Base-by-base conservation (phyloP, 53 echinoderm and acorn worm genomes). In the Mesocentrotus franciscanus region DNA sequence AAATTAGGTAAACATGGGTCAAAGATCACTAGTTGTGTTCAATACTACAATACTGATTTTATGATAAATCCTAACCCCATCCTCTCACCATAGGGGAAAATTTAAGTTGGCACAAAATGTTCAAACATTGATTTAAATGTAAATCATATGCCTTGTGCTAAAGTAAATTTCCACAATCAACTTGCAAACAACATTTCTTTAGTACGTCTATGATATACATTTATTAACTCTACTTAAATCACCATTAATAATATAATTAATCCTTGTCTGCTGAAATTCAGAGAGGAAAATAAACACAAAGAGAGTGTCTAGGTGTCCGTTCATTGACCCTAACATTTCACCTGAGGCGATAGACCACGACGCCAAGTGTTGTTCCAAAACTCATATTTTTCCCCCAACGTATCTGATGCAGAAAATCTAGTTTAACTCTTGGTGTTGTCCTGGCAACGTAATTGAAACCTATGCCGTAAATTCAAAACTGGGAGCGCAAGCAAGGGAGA, bases 351-450 rank as follows among this genome's bases (percentile, higher is more conserved):
- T 11, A 58, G 27, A 87, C 56, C 87, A 58, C n/a, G 87, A 87
- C 87, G 10, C 87, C 58, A 58, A 87, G 87, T n/a, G 57, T 87
- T 87, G 87, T 58, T 87, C 26, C n/a, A 87, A 87, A 87, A 57
- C 24, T 57, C 87, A 57, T 87, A 87, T 87, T 87, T 87, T 87
- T 27, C 32, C 81, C 33, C 20, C 15, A 6, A 87, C n/a, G 84
- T 87, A 87, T 87, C 87, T 87, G 29, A 87, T 87, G 87, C 87
- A 87, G 87, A 87, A 87, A 87, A 87, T 87, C 87, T 87, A 87
- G 87, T 87, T 87, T 87, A 87, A 87, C 24, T 57, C 87, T 87
- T 57, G 32, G 57, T 13, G 58, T 87, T 87, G 87, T 35, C 87
- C 58, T 39, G 58, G 87, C 56, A 58, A 87, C 29, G 87, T 87